A percentile compares a stretch with the other conserved stretches of the same genome.
Conservation (phyloP, 2,888 invertebrate genomes). For the Chloromyia formosa region DNA sequence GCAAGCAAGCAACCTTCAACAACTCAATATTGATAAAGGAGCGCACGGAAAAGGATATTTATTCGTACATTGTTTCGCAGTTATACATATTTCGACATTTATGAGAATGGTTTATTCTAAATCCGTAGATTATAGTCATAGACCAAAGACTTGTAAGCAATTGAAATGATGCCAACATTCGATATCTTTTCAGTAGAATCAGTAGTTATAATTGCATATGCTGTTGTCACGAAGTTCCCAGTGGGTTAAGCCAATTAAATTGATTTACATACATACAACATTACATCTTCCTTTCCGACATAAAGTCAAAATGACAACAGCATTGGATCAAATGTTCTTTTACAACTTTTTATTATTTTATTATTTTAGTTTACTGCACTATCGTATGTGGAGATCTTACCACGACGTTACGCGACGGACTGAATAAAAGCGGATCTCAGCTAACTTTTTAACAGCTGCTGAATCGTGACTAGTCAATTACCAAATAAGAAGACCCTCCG, state of each 20-base stretch:
- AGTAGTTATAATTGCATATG: constrained; percentile 18
- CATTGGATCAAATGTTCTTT: too few relatives aligned
- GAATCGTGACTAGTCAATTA: constrained; percentile 36
- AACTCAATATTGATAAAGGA: too few relatives aligned
- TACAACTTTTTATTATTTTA: too few relatives aligned
- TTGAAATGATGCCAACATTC: not conserved
- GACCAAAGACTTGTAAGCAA: too few relatives aligned
- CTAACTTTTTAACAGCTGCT: not conserved
- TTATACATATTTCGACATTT: too few relatives aligned
- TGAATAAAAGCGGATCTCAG: constrained; percentile 25
- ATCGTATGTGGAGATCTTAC: not conserved
- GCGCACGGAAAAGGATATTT: too few relatives aligned
- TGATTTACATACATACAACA: constrained; percentile 17
- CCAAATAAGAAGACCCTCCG: constrained; percentile 38
- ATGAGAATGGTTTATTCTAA: too few relatives aligned
- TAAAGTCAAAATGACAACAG: too few relatives aligned
- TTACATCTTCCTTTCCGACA: too few relatives aligned
- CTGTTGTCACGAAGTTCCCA: constrained; percentile 29
- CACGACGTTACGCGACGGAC: not conserved
- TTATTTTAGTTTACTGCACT: not conserved
- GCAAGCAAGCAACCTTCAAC: too few relatives aligned
- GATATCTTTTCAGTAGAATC: not conserved
- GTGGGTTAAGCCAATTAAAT: constrained; percentile 21
- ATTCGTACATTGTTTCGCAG: too few relatives aligned
- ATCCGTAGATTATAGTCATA: too few relatives aligned